Conservation (phyloP, 2,888 invertebrate species). For the Hirtodrosophila duncani region DNA sequence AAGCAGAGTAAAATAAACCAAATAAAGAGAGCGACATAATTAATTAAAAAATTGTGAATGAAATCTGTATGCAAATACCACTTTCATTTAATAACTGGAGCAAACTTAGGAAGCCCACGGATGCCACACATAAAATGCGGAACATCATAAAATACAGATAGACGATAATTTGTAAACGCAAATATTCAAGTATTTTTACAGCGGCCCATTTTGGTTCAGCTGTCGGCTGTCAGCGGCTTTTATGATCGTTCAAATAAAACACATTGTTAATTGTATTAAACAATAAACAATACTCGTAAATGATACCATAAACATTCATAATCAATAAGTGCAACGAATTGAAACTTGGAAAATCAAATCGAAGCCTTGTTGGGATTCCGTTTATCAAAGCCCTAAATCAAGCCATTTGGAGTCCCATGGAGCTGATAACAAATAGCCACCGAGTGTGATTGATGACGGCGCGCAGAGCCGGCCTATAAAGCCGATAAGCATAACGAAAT, state of each 20-base stretch:
- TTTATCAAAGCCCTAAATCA: conserved; percentile 33
- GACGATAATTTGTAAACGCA: background rate
- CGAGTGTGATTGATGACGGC: too few relatives aligned
- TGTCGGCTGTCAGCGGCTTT: conserved; percentile 23
- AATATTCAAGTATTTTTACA: conserved; percentile 6
- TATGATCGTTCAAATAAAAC: conserved; percentile 31
- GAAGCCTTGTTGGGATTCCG: conserved; percentile 25
- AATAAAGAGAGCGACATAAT: conserved; percentile 22
- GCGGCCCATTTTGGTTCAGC: too few relatives aligned
- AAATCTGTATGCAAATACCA: conserved; percentile 50
- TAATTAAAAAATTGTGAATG: conserved; percentile 52
- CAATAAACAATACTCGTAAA: conserved; percentile 41
- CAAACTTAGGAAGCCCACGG: too few relatives aligned
- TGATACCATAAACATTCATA: conserved; percentile 47
- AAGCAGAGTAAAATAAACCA: background rate
- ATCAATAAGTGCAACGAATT: conserved; percentile 37
- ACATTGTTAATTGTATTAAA: conserved; percentile 48
- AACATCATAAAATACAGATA: too few relatives aligned
- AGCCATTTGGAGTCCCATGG: conserved; percentile 6
- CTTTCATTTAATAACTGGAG: conserved; percentile 3
- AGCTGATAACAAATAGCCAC: too few relatives aligned
- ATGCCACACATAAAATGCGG: background rate
- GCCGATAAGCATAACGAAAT: too few relatives aligned
- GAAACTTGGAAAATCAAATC: conserved; percentile 42
- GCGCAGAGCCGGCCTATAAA: too few relatives aligned